These are phyloP conservation scores for Drosophila mayaguana DNA, from an alignment of 2,888 invertebrate genomes.

Conservation along the genomic window DNA sequence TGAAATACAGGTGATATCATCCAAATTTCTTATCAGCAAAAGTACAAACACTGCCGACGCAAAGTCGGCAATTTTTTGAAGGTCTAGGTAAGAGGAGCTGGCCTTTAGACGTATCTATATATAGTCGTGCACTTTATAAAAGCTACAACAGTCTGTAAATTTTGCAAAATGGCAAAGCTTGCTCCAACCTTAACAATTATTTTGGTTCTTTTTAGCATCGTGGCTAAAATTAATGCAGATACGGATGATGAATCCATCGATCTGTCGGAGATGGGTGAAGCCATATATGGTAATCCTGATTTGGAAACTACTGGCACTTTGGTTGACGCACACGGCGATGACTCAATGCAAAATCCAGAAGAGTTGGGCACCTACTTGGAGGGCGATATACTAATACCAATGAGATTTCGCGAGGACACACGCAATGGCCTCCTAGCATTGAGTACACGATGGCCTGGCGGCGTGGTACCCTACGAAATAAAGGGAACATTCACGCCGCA, in stretches of 20 bases:
- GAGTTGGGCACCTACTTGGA: constrained; percentile 92
- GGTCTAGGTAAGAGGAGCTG: constrained; percentile 51
- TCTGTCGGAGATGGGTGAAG: constrained; percentile 54
- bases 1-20: constrained; percentile 36
- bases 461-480: constrained; percentile 90
- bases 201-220: constrained; percentile 25
- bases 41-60: constrained; percentile 44
- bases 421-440: constrained; percentile 88
- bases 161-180: constrained; percentile 48
- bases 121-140: constrained; percentile 11
- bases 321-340: constrained; percentile 48
- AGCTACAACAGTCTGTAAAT: constrained; percentile 32
- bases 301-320: constrained; percentile 72
- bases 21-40: constrained; percentile 48
- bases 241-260: constrained; percentile 57
- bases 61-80: constrained; percentile 53
- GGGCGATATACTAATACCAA: constrained; percentile 90
- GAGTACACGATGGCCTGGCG: constrained; percentile 88
- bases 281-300: constrained; percentile 86
- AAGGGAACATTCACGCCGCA: constrained; percentile 87
- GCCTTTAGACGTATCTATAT: constrained; percentile 26
- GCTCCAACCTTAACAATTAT: neutral
- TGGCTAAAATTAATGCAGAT: neutral
- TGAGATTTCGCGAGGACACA: constrained; percentile 35
- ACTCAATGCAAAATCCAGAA: constrained; percentile 88